phyloP scores from a whole-genome alignment of 2,797 vertebrate species.

The Remorina albescens region DNA sequence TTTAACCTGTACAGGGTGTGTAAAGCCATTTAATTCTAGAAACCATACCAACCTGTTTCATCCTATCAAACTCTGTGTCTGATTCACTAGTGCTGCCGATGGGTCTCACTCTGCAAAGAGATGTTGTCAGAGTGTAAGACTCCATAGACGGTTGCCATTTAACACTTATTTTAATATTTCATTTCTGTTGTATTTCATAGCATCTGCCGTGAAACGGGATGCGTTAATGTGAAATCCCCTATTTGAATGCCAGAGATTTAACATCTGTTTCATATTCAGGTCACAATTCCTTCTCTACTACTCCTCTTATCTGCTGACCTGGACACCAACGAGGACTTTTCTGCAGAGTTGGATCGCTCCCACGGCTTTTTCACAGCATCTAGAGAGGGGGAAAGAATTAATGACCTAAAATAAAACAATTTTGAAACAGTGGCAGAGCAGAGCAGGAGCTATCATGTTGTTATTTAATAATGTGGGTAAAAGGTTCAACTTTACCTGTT shows the following conservation, averaged over 20 bases:
- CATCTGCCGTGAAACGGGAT: not conserved
- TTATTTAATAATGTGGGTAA: not conserved
- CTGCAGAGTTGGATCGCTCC: slow-evolving; percentile 97
- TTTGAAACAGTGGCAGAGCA: not conserved
- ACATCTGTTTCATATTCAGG: slow-evolving; percentile 4
- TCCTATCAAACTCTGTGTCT: slow-evolving; percentile 96
- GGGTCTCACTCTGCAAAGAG: slow-evolving; percentile 90
- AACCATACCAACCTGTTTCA: slow-evolving; percentile 93
- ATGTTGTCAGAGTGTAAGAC: not conserved
- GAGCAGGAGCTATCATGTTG: not conserved
- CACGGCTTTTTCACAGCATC: slow-evolving; percentile 97
- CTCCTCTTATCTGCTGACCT: slow-evolving; percentile 84
- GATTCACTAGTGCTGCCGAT: slow-evolving; percentile 92
- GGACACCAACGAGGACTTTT: slow-evolving; percentile 94
- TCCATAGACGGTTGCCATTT: no score
- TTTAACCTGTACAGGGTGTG: not conserved
- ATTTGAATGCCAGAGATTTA: not conserved
- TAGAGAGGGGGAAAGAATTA: slow-evolving; percentile 53
- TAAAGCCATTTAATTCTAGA: not conserved
- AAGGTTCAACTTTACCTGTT: slow-evolving; percentile 81
- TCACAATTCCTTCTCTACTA: not conserved
- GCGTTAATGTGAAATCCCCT: not conserved
- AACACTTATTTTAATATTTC: not conserved
- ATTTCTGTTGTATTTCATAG: not conserved
- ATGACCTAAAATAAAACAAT: not conserved